Evolutionary conservation across 2,888 invertebrate species (phyloP), one percentile per base, ranked within the genome.

Genomic region (Gastrophysa polygoni): DNA sequence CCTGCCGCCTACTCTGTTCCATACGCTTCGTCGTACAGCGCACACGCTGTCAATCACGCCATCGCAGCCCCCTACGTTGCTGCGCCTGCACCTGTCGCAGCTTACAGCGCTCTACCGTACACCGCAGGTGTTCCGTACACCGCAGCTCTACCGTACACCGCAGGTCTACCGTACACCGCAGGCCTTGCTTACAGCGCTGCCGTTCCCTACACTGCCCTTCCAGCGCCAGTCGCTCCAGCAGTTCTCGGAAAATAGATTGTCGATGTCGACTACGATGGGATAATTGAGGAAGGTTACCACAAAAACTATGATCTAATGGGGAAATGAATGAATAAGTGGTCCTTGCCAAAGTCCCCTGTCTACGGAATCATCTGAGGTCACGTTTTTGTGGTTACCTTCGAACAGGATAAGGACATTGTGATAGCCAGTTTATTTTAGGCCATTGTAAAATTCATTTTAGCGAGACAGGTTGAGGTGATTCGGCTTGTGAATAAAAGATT

Each of bases 1-100:
- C 81, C 82, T 11, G 88, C 88, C 2, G 85, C 87, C 55, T 85
- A 86, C 59, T 83, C 91, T 2, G 88, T 91, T 0, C 91, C 91
- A 2, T 91, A 90, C 71, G 91, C 91, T 56, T 87, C 86, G 71
- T 90, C 90, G 11, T 92, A 90, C 81, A 90, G 90, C 63, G 90
- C 91, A 0, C 91, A 91, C 72, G 83, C 88, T 17, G 84, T 91
- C 59, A 90, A 91, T 81, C 91, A 91, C 72, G 91, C 91, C 0
- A 85, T 91, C 2, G 90, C 91, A 20, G 84, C 89, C 8, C 91
- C 91, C 0, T 85, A 87, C 4, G 77, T 84, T 8, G 68, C 72
- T 1, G 68, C 73, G 7, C 57, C 61, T 32, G 58, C 68, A 5
- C 46, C 60, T 28, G 32, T 57, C 3, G 62, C 20, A 14, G 38